phyloP scores from a whole-genome alignment of 2,113 vertebrate species.

The Tetrao urogallus region DNA sequence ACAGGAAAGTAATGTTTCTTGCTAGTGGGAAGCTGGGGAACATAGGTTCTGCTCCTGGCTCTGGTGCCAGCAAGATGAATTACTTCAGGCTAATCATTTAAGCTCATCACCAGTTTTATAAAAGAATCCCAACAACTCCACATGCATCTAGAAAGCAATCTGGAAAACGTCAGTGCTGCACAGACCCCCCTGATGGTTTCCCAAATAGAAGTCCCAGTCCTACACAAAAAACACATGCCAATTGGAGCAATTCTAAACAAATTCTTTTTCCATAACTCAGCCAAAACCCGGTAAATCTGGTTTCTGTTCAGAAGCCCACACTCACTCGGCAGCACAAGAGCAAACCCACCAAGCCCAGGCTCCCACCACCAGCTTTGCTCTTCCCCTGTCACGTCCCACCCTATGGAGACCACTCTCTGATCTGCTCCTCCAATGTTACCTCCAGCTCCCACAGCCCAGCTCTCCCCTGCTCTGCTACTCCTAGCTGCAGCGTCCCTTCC shows the following conservation, averaged over 20 bases:
- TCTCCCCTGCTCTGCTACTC: background rate
- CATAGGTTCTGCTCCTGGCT: background rate
- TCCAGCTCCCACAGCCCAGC: background rate
- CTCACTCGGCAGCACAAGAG: background rate
- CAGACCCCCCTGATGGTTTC: background rate
- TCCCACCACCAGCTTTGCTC: background rate
- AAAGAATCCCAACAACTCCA: background rate
- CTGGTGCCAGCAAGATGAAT: background rate
- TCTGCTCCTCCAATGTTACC: fast-evolving
- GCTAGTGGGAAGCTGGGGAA: background rate
- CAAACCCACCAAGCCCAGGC: background rate
- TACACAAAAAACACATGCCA: background rate
- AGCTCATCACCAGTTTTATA: background rate
- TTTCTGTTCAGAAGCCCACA: background rate
- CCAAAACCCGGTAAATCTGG: background rate
- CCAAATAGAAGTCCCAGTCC: background rate
- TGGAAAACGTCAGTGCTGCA: fast-evolving
- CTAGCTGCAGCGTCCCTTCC: background rate
- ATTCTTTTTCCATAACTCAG: background rate
- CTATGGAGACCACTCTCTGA: background rate
- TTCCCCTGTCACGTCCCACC: background rate
- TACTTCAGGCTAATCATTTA: background rate
- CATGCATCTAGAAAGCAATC: background rate
- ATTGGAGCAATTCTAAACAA: background rate
- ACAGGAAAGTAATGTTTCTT: background rate